Percentiles rank a stretch among this genome's conserved stretches.
Evolutionary conservation across 2,113 vertebrate genomes (phyloP).

Genomic region (Entosphenus tridentatus): DNA sequence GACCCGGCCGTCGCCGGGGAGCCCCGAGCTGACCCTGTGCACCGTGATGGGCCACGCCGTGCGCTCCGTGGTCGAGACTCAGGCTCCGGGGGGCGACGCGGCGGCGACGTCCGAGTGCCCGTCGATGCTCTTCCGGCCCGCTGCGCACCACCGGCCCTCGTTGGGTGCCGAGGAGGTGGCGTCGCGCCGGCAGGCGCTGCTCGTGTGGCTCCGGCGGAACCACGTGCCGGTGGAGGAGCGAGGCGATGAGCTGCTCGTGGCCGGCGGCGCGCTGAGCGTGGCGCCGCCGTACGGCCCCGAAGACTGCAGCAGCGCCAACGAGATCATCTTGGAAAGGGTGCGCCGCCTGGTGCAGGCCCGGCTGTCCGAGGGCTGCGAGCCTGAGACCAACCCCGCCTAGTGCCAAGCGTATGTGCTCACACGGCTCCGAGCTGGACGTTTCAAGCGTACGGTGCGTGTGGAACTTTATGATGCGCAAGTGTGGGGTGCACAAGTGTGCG

Average conservation of each 20-base stretch:
- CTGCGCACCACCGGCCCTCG: neutral
- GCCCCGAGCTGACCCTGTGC: slow-evolving; percentile 14
- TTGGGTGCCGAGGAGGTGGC: slow-evolving; percentile 28
- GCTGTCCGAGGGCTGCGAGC: too few species aligned
- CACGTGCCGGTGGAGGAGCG: slow-evolving; percentile 43
- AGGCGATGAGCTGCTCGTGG: slow-evolving; percentile 27
- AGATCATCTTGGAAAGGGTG: slow-evolving; percentile 59
- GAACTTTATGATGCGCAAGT: too few species aligned
- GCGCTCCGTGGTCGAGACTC: slow-evolving; percentile 27
- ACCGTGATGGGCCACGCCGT: slow-evolving; percentile 59
- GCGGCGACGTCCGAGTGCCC: slow-evolving; percentile 23
- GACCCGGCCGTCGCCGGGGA: slow-evolving; percentile 22
- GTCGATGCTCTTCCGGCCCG: slow-evolving; percentile 18
- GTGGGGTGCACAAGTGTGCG: too few species aligned
- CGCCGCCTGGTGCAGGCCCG: slow-evolving; percentile 34
- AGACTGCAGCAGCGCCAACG: slow-evolving; percentile 55
- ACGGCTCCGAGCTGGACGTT: too few species aligned
- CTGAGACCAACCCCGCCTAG: too few species aligned
- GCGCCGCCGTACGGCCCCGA: slow-evolving; percentile 45
- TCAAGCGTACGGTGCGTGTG: too few species aligned
- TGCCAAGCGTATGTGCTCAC: too few species aligned
- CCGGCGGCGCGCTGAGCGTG: slow-evolving; percentile 46
- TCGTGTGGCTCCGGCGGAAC: slow-evolving; percentile 52
- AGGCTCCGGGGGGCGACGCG: slow-evolving; percentile 15
- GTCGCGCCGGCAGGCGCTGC: slow-evolving; percentile 21